Evolutionary conservation across 2,797 vertebrate species (phyloP), one percentile per base, ranked within the genome.

Genomic region (Xenopus petersii): DNA sequence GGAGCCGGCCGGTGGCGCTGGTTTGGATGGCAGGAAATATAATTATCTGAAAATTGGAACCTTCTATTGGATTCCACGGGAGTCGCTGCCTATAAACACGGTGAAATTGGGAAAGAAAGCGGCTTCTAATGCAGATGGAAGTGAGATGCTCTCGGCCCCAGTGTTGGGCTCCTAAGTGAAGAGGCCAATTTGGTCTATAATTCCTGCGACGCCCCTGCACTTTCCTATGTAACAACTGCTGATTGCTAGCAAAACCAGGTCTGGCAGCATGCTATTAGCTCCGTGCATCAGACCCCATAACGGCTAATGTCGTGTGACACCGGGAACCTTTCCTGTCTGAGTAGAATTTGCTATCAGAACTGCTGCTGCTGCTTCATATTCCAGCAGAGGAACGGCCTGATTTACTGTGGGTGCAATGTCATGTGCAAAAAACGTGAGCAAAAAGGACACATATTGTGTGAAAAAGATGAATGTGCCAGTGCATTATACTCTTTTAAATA

Each of bases 171-270:
- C n/a, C 59, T n/a, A 42, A 26, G 21, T 10, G 33, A 42, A 46
- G 55, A 6, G 68, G 47, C 54, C 69, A 71, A 76, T 76, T 76
- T 76, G n/a, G 11, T 36, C 12, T 66, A 13, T 75, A 64, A 75
- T 71, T 66, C 54, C 30, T 42, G 59, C 26, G 11, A 10, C 59
- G 59, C 59, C 59, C 47, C 30, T 26, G 33, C 62, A 46, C 51
- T 54, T 64, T 63, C 62, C 63, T 42, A 42, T 15, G 55, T 62
- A 67, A 76, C 48, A 48, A 51, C 12, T 24, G 51, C 24, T 60
- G 24, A 15, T 48, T 11, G 47, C 30, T 54, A 62, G 17, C 36
- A 48, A 61, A 24, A 61, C 26, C 64, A 30, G 63, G 8, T 17
- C 46, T 62, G 69, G 69, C 75, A 30, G 62, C 12, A 3, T n/a